Percentiles rank a stretch among this genome's conserved stretches.
phyloP scores from a whole-genome alignment of 2,797 vertebrate species.

The Spondyliosoma cantharus region DNA sequence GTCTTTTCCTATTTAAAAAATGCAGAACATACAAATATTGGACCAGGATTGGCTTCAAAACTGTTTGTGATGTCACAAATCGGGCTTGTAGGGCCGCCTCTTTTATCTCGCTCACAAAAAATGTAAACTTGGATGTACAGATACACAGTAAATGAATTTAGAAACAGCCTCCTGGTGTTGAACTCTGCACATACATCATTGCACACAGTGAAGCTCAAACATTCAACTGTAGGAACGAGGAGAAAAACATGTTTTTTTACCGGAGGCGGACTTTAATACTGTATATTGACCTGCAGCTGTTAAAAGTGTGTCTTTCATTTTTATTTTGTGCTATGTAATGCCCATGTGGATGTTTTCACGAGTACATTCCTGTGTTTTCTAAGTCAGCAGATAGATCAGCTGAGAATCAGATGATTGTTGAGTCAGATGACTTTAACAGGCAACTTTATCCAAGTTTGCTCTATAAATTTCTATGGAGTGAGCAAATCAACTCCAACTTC shows the following conservation, averaged over 20 bases:
- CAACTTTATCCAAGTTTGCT: slow-evolving; percentile 53
- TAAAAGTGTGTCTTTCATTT: slow-evolving; percentile 13
- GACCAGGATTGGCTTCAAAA: too few relatives aligned
- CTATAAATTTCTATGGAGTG: slow-evolving; percentile 32
- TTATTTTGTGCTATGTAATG: slow-evolving; percentile 28
- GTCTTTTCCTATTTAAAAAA: too few relatives aligned
- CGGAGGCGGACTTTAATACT: too few relatives aligned
- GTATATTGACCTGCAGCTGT: neutral
- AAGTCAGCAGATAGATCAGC: slow-evolving; percentile 79
- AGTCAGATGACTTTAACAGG: slow-evolving; percentile 76
- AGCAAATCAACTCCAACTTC: slow-evolving; percentile 27
- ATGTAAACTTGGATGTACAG: too few relatives aligned
- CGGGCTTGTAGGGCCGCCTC: too few relatives aligned
- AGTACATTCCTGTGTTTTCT: slow-evolving; percentile 51
- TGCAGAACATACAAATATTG: too few relatives aligned
- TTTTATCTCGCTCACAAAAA: neutral
- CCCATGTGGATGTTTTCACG: slow-evolving; percentile 55
- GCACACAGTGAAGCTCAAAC: neutral
- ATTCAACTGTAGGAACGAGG: neutral
- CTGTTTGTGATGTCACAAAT: too few relatives aligned
- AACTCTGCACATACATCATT: neutral
- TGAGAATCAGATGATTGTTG: slow-evolving; percentile 79
- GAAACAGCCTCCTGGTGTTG: neutral
- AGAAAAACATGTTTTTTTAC: neutral
- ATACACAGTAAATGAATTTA: neutral